Evolutionary conservation across 1,140 invertebrate genomes (phyloP), one percentile per base, ranked within the genome.

Genomic region (Drosophila pallidifrons): DNA sequence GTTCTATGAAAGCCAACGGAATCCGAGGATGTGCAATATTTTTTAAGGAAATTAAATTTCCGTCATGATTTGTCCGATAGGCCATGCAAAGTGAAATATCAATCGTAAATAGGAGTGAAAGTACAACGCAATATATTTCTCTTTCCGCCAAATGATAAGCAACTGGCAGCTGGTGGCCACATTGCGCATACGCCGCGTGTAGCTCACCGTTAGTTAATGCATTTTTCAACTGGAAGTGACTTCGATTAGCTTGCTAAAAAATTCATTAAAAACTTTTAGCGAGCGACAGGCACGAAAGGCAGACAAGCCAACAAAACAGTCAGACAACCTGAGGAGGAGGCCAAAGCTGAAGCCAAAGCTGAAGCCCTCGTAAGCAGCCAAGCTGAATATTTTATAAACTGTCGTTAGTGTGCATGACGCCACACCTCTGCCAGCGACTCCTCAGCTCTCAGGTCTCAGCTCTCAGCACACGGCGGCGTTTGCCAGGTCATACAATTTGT

Each of bases 201-300:
- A 49, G 70, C 66, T 60, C 46, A 59, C 45, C 49, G 58, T 69
- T 83, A 78, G 69, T 89, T 89, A 89, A 89, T 88, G 81, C 70
- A 83, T 89, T 83, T 81, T 83, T 77, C 80, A 83, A 81, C 77
- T 72, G 69, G 75, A 87, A 83, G 71, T 88, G 85, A 88, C 83
- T 88, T 88, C 83, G 85, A 88, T 88, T 88, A 89, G 80, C 85
- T 83, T 78, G 64, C 77, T 88, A 81, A 88, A 88, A 89, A 88
- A 88, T 88, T 88, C 83, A 88, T 88, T 88, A 89, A 88, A 83
- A 88, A 88, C 83, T 89, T 88, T 88, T 88, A 88, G 83, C 85
- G 47, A 60, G 45, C 66, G 55, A 60, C 61, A 76, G 57, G 16
- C 67, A 60, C 64, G 47, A 8, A 55, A 81, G 45, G n/a, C 30